These are phyloP conservation scores for Herminia tarsipennalis DNA, from an alignment of 2,888 invertebrate genomes.

Conservation along the genomic window DNA sequence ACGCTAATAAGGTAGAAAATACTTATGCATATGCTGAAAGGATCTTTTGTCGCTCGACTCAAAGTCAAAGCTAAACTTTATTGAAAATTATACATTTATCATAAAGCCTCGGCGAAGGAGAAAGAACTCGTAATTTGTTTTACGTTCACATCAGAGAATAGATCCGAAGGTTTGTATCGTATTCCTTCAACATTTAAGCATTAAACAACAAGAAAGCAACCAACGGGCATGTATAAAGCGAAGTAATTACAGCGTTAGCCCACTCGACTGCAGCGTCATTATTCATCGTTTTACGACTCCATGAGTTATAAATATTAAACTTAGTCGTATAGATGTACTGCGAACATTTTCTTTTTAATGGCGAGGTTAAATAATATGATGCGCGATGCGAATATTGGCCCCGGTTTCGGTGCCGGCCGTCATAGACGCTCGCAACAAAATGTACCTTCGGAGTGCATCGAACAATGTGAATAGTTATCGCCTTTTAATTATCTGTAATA, in stretches of 20 bases:
- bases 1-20: slow-evolving; percentile 21
- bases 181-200: slow-evolving; percentile 75
- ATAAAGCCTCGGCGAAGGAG: slow-evolving; percentile 52
- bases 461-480: slow-evolving; percentile 68
- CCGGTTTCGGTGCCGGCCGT: slow-evolving; percentile 67
- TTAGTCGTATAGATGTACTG: slow-evolving; percentile 83
- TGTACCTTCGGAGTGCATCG: slow-evolving; percentile 63
- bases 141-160: slow-evolving; percentile 62
- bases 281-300: slow-evolving; percentile 85
- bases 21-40: slow-evolving; percentile 33
- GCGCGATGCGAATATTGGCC: slow-evolving; percentile 73
- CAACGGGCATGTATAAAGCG: slow-evolving; percentile 76
- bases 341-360: slow-evolving; percentile 85
- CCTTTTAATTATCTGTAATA: slow-evolving; percentile 79
- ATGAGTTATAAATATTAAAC: slow-evolving; percentile 85
- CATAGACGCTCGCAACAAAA: slow-evolving; percentile 64
- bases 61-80: slow-evolving; percentile 34
- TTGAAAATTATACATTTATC: slow-evolving; percentile 46
- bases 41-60: slow-evolving; percentile 26
- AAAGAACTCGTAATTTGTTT: slow-evolving; percentile 66
- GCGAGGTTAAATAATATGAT: slow-evolving; percentile 78
- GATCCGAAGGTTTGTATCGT: slow-evolving; percentile 67
- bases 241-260: slow-evolving; percentile 83
- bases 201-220: slow-evolving; percentile 79
- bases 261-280: slow-evolving; percentile 83